Evolutionary conservation across 2,888 invertebrate species (phyloP).

Genomic region (Orchesella flavescens): DNA sequence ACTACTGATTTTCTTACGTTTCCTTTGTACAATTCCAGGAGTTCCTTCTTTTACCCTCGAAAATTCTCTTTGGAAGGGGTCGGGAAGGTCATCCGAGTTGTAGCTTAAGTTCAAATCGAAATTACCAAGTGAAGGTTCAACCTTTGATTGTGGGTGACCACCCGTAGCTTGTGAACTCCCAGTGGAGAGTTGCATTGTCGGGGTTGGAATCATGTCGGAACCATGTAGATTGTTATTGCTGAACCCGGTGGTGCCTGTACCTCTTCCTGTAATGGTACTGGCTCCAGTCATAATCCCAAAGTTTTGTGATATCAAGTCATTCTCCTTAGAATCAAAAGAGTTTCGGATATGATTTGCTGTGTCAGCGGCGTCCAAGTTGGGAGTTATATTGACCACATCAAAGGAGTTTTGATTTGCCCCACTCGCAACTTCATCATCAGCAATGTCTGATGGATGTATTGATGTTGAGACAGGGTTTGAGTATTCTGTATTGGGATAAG

Average conservation of each 20-base stretch:
- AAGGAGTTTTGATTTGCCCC: slow-evolving; percentile 4
- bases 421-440: neutral
- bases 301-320: slow-evolving; percentile 18
- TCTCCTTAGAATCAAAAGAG: slow-evolving; percentile 26
- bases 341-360: slow-evolving; percentile 55
- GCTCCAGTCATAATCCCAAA: neutral
- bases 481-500: slow-evolving; percentile 65
- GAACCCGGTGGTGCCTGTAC: neutral
- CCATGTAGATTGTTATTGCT: too few species aligned
- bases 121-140: slow-evolving; percentile 36
- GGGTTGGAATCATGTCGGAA: neutral
- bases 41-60: neutral
- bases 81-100: slow-evolving; percentile 47
- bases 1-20: slow-evolving; percentile 56
- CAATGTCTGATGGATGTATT: slow-evolving; percentile 18
- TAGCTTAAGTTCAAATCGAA: slow-evolving; percentile 63
- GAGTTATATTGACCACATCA: neutral
- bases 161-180: neutral
- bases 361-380: slow-evolving; percentile 51
- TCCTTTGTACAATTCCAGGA: slow-evolving; percentile 7
- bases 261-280: neutral
- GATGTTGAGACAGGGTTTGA: slow-evolving; percentile 47
- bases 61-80: slow-evolving; percentile 40
- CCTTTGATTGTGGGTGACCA: neutral
- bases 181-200: slow-evolving; percentile 17